Base-by-base conservation (phyloP, 1,140 invertebrate species). In the Papilio machaon region DNA sequence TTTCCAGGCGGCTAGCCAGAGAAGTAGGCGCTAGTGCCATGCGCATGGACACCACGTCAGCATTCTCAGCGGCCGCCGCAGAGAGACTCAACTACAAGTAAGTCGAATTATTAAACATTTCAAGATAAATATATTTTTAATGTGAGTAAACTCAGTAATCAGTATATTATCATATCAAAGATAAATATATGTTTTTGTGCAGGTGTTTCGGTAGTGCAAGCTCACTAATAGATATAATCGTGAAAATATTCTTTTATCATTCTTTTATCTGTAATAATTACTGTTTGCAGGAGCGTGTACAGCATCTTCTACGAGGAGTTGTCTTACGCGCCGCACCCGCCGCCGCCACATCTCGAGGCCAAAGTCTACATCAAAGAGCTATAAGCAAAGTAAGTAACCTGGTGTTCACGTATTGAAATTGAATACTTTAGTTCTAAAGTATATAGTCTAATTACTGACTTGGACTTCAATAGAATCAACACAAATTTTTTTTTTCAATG, bases 31-130 rank as follows among this genome's bases (percentile, higher is more conserved):
- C 95, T 60, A 92, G 95, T 35, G 92, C 92, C 0, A 46, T 93
- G 60, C 89, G 92, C 4, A 95, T 95, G 80, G 96, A 97, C 85
- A 96, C 96, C 35, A 96, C 96, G 2, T 97, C 96, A 19, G 92
- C 95, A 23, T 97, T 95, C 88, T 96, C 96, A 3, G 96, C 96
- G 0, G 95, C 95, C 75, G 95, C 96, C 0, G 96, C 96, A 19
- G 95, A 95, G 75, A 91, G 95, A 78, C 90, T 97, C 2, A 95
- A 96, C n/a, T 96, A 97, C 87, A 94, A 96, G 83, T 52, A 75
- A 75, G 47, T n/a, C 23, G 38, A 46, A 73, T 15, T 17, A 8
- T 43, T 17, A 73, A 3, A 38, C 38, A 38, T 38, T 38, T 38
- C 6, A 38, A 38, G 6, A 38, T 38, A 73, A 46, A n/a, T 43